Evolutionary conservation across 2,797 vertebrate genomes (phyloP), one percentile per base, ranked within the genome.

Genomic region (Esox masquinongy): DNA sequence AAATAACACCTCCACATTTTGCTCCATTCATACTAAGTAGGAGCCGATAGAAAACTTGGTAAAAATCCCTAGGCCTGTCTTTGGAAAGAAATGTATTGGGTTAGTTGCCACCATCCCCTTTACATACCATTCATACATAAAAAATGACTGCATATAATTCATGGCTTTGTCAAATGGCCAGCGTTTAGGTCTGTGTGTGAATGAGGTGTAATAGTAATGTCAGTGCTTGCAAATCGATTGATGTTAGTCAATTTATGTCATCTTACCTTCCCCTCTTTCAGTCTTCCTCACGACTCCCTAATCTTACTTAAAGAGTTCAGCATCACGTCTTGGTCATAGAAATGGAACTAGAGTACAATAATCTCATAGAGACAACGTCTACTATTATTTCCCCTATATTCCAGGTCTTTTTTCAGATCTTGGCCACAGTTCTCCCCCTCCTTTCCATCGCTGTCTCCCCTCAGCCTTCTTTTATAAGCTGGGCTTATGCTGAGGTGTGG

Each of bases 381-480:
- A 50, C 69, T 66, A 11, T 71, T 22, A 69, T 31, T 47, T 17
- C 34, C 43, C 4, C 36, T 59, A 26, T 72, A 68, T 72, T 72
- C 61, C 53, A 26, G 29, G 43, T 11, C 14, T 43, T 43, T 19
- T 68, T 19, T 43, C 36, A 39, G 34, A 6, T 68, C 31, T 22
- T 17, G 19, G 61, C 24, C 61, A 74, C 77, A 70, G 66, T 2
- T 26, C 79, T 70, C 19, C 5, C 47, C 9, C 39, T 78, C 63
- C 39, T 4, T 69, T 74, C 34, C 59, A 36, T 74, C 59, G 31
- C 7, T 66, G 19, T 66, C 5, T 49, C 22, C 5, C 47, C 15
- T 72, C 36, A 24, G 34, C 29, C 19, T 15, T 43, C 19, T 15
- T 43, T 66, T 4, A 47, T 64, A n/a, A 5, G 19, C 16, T 34